Evolutionary conservation across 1,140 invertebrate species (phyloP), one percentile per base, ranked within the genome.

Genomic region (Odontomachus brunneus): DNA sequence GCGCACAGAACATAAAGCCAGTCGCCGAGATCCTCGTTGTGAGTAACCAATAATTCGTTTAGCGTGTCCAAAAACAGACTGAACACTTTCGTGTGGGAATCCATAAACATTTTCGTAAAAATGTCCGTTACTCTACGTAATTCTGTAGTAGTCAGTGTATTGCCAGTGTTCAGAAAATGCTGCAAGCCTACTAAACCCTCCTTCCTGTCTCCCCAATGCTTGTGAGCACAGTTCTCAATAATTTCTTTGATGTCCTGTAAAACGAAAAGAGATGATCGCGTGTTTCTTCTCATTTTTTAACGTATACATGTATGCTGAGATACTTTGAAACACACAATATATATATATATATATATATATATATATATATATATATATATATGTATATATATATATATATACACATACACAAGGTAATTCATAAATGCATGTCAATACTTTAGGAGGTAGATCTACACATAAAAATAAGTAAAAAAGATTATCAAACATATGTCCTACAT

Each of bases 31-130:
- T 99, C 98, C 82, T 96, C 95, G 83, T 96, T 97, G 93, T 99
- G 98, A n/a, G 96, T 96, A 83, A 96, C 94, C 63, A 99, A 97
- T 78, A 99, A 94, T 91, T 99, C 98, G 85, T 97, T 97, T 19
- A 99, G 95, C 0, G 98, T 97, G 89, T 99, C 98, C 88, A 99
- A 93, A 94, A 99, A 98, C 74, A 99, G 94, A 65, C 97, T 97
- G 93, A 99, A 98, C 63, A 99, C 97, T 94, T 99, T 99, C 2
- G 98, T 99, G 92, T 99, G 98, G n/a, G 98, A 97, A 93, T 99
- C 98, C 96, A 98, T 98, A 90, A 99, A 99, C 97, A 99, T 98
- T 94, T 98, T 97, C 59, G 97, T 97, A 91, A 99, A 98, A 83
- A 98, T 97, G 88, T 99, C 98, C 0, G 97, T 98, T 9, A 98